These are phyloP conservation scores for Mastomys natalensis DNA, from an alignment of 2,113 vertebrate species.

Conservation along the genomic window DNA sequence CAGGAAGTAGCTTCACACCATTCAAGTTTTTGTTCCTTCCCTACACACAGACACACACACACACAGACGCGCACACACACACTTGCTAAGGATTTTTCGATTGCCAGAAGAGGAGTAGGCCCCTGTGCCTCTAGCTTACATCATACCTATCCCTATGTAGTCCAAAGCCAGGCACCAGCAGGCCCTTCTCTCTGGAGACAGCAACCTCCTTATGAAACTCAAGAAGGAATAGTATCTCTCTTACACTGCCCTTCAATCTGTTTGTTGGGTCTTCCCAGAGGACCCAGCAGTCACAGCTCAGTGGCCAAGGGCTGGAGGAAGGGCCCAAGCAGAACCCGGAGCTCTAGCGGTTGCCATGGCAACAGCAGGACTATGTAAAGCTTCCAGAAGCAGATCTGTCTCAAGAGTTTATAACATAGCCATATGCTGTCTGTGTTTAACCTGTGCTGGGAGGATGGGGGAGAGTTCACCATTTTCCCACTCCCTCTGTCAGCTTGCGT, in stretches of 20 bases:
- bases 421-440: slow-evolving; percentile 64
- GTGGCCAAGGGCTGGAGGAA: slow-evolving; percentile 59
- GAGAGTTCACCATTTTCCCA: background rate
- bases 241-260: background rate
- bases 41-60: background rate
- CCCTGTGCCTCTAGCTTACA: background rate
- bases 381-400: slow-evolving; percentile 71
- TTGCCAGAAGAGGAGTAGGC: background rate
- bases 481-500: slow-evolving; percentile 23
- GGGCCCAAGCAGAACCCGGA: slow-evolving; percentile 76
- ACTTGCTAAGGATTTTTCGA: background rate
- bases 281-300: slow-evolving; percentile 57
- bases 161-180: background rate
- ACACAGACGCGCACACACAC: background rate
- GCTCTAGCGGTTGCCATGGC: slow-evolving; percentile 84
- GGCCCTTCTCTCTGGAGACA: background rate
- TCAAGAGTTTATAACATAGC: slow-evolving; percentile 55
- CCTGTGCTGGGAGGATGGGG: background rate
- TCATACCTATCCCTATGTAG: background rate
- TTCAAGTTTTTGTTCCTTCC: background rate
- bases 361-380: slow-evolving; percentile 66
- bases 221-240: background rate
- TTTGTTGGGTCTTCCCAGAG: background rate
- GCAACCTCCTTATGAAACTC: slow-evolving; percentile 3
- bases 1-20: background rate